Percentiles rank a stretch among this genome's conserved stretches.
Conservation (phyloP, 2,888 invertebrate species). For the Napeogenes sylphis region DNA sequence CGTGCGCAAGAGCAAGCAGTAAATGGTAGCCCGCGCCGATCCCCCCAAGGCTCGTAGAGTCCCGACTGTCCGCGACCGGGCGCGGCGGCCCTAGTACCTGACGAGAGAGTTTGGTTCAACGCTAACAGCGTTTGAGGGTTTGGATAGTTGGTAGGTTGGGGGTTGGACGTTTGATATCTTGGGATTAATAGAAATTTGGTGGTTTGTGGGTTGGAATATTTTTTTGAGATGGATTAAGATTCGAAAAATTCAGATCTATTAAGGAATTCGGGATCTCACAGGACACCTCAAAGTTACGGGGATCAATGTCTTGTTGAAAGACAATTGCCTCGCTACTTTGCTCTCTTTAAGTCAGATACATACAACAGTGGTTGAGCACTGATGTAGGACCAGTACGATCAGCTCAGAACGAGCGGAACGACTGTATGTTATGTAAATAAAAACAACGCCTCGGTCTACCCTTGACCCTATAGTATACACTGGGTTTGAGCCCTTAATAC, state of each 20-base stretch:
- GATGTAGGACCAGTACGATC: slow-evolving; percentile 56
- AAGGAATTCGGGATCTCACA: background rate
- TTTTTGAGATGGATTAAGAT: background rate
- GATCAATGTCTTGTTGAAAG: slow-evolving; percentile 75
- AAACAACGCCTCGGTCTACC: slow-evolving; percentile 55
- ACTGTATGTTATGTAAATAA: slow-evolving; percentile 39
- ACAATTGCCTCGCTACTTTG: slow-evolving; percentile 68
- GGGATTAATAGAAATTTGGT: background rate
- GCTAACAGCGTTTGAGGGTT: slow-evolving; percentile 34
- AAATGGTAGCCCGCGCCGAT: slow-evolving; percentile 65
- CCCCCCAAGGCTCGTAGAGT: slow-evolving; percentile 65
- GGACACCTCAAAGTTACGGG: slow-evolving; percentile 52
- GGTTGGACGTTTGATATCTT: background rate
- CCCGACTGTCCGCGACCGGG: slow-evolving; percentile 72
- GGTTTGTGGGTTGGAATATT: slow-evolving; percentile 25
- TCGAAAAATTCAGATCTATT: too few relatives aligned
- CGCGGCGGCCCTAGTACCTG: slow-evolving; percentile 76
- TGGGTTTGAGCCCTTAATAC: slow-evolving; percentile 64
- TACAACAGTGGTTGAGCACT: slow-evolving; percentile 71
- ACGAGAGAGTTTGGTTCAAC: slow-evolving; percentile 61
- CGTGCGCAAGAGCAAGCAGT: slow-evolving; percentile 65
- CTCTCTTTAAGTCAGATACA: slow-evolving; percentile 61
- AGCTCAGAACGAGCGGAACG: slow-evolving; percentile 40
- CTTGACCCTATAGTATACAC: slow-evolving; percentile 67
- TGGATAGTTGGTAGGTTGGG: background rate